Percentiles rank a stretch among this genome's conserved stretches.
Conservation (phyloP, 2,113 vertebrate species). For the Naja naja region DNA sequence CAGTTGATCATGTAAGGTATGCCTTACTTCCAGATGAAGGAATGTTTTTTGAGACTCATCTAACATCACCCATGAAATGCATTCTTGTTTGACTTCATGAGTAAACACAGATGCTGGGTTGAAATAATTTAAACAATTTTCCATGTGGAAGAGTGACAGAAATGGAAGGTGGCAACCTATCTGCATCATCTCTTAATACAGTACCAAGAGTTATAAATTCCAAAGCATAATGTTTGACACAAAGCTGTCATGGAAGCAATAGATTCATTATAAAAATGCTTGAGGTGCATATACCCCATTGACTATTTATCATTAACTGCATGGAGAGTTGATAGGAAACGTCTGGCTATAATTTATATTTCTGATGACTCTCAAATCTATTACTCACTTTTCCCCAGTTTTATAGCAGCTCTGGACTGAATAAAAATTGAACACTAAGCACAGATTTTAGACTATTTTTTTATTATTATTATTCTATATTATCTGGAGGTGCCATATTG, state of each 20-base stretch:
- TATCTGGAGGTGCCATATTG: constrained; percentile 66
- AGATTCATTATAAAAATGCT: constrained; percentile 78
- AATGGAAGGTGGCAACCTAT: constrained; percentile 58
- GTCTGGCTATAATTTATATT: constrained; percentile 78
- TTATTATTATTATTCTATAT: constrained; percentile 50
- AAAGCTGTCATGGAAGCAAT: constrained; percentile 73
- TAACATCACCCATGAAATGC: neutral
- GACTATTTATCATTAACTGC: constrained; percentile 79
- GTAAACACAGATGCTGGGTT: constrained; percentile 12
- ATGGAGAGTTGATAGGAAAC: constrained; percentile 72
- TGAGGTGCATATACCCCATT: constrained; percentile 74
- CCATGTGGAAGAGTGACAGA: constrained; percentile 37
- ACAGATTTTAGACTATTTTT: constrained; percentile 64
- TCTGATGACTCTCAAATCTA: constrained; percentile 74
- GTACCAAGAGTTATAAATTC: constrained; percentile 74
- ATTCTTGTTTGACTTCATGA: constrained; percentile 3
- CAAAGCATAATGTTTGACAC: constrained; percentile 72
- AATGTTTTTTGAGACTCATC: neutral
- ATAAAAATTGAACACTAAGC: constrained; percentile 72
- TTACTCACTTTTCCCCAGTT: constrained; percentile 74
- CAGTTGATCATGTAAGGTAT: neutral
- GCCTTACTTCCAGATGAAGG: neutral
- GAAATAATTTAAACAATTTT: constrained; percentile 26
- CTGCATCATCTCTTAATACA: constrained; percentile 66
- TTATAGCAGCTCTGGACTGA: constrained; percentile 73